phyloP scores from a whole-genome alignment of 2,797 vertebrate genomes.

The Cephalopachus bancanus region DNA sequence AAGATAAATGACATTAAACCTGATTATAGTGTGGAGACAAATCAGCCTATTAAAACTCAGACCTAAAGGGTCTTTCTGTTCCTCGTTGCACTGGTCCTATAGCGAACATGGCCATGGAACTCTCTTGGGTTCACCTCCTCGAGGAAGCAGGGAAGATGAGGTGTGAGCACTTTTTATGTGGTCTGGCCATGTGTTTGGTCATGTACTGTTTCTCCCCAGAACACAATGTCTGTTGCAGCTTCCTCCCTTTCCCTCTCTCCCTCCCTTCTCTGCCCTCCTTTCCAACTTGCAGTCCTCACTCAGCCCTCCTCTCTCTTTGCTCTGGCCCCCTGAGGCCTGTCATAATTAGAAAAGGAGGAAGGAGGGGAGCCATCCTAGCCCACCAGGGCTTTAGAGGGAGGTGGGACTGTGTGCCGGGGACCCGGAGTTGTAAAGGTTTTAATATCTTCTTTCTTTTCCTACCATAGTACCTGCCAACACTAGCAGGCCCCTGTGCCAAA shows the following conservation, averaged over 20 bases:
- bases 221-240: constrained; percentile 37
- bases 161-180: background rate
- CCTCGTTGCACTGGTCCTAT: background rate
- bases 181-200: background rate
- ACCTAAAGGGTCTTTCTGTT: background rate
- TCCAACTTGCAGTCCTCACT: constrained; percentile 62
- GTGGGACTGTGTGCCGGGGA: constrained; percentile 61
- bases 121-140: background rate
- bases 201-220: background rate
- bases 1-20: background rate
- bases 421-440: background rate
- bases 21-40: background rate
- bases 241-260: background rate
- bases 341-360: constrained; percentile 85
- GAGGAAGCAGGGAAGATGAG: background rate
- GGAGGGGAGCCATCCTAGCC: constrained; percentile 54
- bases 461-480: background rate
- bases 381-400: constrained; percentile 74
- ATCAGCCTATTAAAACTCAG: background rate
- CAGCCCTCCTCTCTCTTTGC: constrained; percentile 50
- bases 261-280: constrained; percentile 80
- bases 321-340: constrained; percentile 74
- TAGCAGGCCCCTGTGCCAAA: background rate
- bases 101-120: accelerated
- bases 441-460: constrained; percentile 22